phyloP scores from a whole-genome alignment of 2,113 vertebrate species.

The Galemys pyrenaicus region DNA sequence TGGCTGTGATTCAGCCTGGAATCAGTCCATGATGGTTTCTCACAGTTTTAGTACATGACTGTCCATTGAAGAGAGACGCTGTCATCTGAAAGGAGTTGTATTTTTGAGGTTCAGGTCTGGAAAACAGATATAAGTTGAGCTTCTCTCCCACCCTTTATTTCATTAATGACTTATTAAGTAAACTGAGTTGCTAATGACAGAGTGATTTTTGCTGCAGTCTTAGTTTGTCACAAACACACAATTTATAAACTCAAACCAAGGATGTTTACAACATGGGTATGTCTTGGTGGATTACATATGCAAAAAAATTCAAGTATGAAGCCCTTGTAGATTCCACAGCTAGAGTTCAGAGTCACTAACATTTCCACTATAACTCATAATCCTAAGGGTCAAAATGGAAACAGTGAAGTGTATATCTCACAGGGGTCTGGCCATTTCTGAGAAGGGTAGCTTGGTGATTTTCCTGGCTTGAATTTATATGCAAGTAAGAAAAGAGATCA shows the following conservation, averaged over 20 bases:
- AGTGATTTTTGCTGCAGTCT: conserved; percentile 69
- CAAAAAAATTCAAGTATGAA: conserved; percentile 43
- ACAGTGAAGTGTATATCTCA: conserved; percentile 36
- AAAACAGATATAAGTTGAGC: conserved; percentile 57
- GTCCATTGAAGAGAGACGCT: background rate
- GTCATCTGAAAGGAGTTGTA: background rate
- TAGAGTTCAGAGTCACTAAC: conserved; percentile 47
- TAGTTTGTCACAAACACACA: conserved; percentile 63
- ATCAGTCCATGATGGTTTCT: conserved; percentile 50
- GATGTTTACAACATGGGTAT: conserved; percentile 66
- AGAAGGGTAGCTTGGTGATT: conserved; percentile 53
- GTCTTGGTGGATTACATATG: conserved; percentile 62
- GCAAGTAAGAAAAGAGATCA: conserved; percentile 43
- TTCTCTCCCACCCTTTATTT: conserved; percentile 47
- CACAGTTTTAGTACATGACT: conserved; percentile 53
- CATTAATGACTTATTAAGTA: conserved; percentile 31
- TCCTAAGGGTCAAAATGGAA: conserved; percentile 55
- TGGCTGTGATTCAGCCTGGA: conserved; percentile 54
- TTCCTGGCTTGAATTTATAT: conserved; percentile 59
- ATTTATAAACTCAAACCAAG: conserved; percentile 66
- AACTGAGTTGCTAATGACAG: conserved; percentile 38
- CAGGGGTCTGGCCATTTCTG: conserved; percentile 31
- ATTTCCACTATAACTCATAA: conserved; percentile 57
- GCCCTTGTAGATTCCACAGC: conserved; percentile 13
- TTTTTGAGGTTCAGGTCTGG: background rate